Evolutionary conservation across 2,797 vertebrate genomes (phyloP).

Genomic region (Poecilia wingei): DNA sequence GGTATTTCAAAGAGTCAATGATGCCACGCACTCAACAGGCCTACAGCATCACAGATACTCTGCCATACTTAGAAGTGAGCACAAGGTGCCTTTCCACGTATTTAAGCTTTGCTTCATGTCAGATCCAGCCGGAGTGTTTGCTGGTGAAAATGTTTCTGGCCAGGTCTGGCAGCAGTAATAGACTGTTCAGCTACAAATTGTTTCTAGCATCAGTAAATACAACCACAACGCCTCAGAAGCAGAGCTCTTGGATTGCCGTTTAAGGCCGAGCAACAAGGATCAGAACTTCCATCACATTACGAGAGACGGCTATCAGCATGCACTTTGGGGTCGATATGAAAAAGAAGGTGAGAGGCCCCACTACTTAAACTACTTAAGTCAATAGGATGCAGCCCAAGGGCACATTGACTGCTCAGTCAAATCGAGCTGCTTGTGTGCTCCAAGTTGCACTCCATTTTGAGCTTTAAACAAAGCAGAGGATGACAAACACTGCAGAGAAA

Average conservation of each 20-base stretch:
- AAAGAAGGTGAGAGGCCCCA: conserved; percentile 40
- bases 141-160: background rate
- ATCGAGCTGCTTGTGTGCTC: conserved; percentile 31
- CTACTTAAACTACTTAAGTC: conserved; percentile 60
- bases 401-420: conserved; percentile 62
- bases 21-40: background rate
- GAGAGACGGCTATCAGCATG: conserved; percentile 36
- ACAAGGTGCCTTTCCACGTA: background rate
- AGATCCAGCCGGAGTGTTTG: background rate
- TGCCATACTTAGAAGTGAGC: background rate
- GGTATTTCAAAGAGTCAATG: background rate
- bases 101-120: background rate
- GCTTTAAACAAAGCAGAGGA: conserved; percentile 33
- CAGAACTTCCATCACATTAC: conserved; percentile 27
- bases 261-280: conserved; percentile 31
- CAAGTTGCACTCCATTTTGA: conserved; percentile 36
- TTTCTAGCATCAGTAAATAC: conserved; percentile 17
- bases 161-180: background rate
- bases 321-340: conserved; percentile 32
- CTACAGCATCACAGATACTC: background rate
- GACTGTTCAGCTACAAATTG: conserved; percentile 17
- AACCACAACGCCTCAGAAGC: conserved; percentile 9
- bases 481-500: conserved; percentile 42
- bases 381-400: conserved; percentile 69
- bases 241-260: conserved; percentile 12